A percentile compares a stretch with the other conserved stretches of the same genome.
Conservation (phyloP, 2,113 vertebrate genomes). For the Periophthalmodon schlosseri region DNA sequence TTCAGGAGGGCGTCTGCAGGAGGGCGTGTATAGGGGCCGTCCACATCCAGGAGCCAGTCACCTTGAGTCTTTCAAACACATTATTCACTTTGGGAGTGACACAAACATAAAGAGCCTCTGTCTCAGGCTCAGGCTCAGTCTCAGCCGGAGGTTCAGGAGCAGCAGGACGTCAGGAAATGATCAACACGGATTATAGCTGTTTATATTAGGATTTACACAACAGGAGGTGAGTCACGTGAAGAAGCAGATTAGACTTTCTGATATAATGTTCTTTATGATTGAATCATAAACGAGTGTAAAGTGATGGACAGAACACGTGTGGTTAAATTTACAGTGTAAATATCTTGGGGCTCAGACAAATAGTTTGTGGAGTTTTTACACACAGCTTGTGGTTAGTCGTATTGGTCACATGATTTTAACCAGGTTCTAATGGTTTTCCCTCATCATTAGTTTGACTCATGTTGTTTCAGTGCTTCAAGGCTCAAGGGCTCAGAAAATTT, state of each 20-base stretch:
- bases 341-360: neutral
- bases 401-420: neutral
- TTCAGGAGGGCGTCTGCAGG: too few relatives aligned
- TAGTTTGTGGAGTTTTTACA: neutral
- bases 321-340: slow-evolving; percentile 9
- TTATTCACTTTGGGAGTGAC: slow-evolving; percentile 27
- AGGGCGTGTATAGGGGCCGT: neutral
- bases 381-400: neutral
- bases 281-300: neutral
- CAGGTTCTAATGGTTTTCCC: too few relatives aligned
- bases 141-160: slow-evolving; percentile 1
- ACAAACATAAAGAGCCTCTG: slow-evolving; percentile 2
- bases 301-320: neutral
- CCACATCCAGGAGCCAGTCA: neutral
- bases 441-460: neutral
- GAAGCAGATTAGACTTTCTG: neutral
- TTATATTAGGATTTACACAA: slow-evolving; percentile 7
- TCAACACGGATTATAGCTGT: slow-evolving; percentile 13
- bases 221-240: slow-evolving; percentile 60
- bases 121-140: slow-evolving; percentile 12
- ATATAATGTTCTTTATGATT: neutral
- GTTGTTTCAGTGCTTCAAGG: too few relatives aligned
- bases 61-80: neutral
- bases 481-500: too few relatives aligned
- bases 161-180: neutral